These are phyloP conservation scores for Rapana venosa DNA, from an alignment of 2,888 invertebrate species.

Conservation along the genomic window DNA sequence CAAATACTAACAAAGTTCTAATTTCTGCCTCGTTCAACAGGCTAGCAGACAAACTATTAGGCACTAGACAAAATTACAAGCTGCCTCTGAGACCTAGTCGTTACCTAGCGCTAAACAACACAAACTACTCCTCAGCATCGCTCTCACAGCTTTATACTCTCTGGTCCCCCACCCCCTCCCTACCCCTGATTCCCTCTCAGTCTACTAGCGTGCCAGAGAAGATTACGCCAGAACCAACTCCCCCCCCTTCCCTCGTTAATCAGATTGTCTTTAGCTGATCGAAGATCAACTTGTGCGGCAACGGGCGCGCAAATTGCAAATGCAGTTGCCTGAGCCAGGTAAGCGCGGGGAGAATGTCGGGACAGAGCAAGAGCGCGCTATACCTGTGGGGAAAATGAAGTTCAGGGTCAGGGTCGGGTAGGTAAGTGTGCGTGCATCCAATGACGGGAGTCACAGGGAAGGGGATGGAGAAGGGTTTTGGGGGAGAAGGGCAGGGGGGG, in stretches of 20 bases:
- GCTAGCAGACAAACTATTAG: too few relatives aligned
- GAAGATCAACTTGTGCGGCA: not conserved
- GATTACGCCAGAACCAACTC: not conserved
- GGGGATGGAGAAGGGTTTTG: not conserved
- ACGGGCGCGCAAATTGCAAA: too few relatives aligned
- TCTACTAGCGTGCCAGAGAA: not conserved
- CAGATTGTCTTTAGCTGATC: conserved; percentile 1
- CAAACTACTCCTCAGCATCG: too few relatives aligned
- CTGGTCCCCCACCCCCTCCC: not conserved
- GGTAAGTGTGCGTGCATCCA: not conserved
- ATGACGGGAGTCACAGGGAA: not conserved
- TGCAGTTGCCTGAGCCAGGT: not conserved
- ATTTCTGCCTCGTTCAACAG: too few relatives aligned
- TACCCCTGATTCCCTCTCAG: not conserved
- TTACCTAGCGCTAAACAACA: not conserved
- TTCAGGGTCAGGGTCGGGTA: not conserved
- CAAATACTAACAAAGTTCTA: too few relatives aligned
- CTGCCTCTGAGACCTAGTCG: not conserved
- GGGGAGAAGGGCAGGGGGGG: not conserved
- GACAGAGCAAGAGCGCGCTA: not conserved
- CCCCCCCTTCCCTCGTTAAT: not conserved
- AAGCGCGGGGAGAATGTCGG: not conserved
- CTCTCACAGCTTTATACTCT: not conserved
- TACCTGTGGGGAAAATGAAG: not conserved
- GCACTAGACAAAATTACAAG: too few relatives aligned